Evolutionary conservation across 2,888 invertebrate genomes (phyloP), one percentile per base, ranked within the genome.

Genomic region (Sturmia bella): DNA sequence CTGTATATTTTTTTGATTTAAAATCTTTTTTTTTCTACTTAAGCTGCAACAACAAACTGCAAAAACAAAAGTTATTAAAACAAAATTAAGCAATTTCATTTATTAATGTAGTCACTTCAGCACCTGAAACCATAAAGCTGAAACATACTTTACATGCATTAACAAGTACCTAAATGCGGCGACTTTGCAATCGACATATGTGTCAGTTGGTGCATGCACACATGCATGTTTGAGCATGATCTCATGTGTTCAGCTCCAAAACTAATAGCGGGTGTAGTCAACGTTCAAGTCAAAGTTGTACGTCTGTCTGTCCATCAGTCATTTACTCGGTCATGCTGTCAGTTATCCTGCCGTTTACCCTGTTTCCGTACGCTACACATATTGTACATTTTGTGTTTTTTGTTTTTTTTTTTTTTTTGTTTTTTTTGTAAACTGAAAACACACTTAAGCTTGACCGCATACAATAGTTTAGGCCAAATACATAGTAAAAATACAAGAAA

Each of bases 21-120:
- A 52, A 52, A 9, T 41, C 43, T 15, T 52, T 17, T 17, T 56
- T 69, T 27, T 27, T 27, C 6, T 27, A 6, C 27, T 32, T 19
- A 54, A 19, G 57, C 37, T 32, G 45, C 64, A 64, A 66, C 50
- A 82, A 66, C 39, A 82, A 66, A 57, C 45, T 54, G 19, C 59
- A 56, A 77, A 50, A n/a, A n/a, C n/a, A n/a, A 27, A 74, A 48
- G 24, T 52, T 54, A 24, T 52, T 61, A 56, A 74, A 78, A n/a
- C n/a, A n/a, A 77, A 70, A 83, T 84, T 70, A 81, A 84, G 74
- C 73, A 83, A 82, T 82, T 76, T 70, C 63, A 56, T 73, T 70
- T 81, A 79, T 76, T 68, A 63, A 69, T 76, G 80, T 66, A 69
- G 75, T 80, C 78, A 76, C 77, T 81, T 82, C 80, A 80, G 77